A percentile compares a stretch with the other conserved stretches of the same genome.
These are phyloP conservation scores for Mnemiopsis leidyi DNA, from an alignment of 37 sponge, comb jelly and placozoan species.

Conservation along the genomic window DNA sequence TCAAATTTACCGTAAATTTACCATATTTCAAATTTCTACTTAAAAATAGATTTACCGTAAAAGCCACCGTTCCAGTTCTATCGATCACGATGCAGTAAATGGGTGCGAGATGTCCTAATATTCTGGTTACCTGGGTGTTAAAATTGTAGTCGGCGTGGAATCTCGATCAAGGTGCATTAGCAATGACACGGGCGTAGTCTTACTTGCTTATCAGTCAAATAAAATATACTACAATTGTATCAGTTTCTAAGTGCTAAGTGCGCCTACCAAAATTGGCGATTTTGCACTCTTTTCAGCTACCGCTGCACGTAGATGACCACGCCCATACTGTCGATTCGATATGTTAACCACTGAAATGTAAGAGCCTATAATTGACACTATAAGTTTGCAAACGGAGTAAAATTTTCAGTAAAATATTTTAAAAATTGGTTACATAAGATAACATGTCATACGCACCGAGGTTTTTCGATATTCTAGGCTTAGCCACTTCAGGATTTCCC, in stretches of 20 bases:
- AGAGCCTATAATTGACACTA: too few relatives aligned
- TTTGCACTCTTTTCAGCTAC: not conserved
- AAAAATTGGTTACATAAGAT: too few relatives aligned
- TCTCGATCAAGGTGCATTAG: not conserved
- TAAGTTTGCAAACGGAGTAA: too few relatives aligned
- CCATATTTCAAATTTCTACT: too few relatives aligned
- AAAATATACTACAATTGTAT: not conserved
- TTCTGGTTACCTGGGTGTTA: not conserved
- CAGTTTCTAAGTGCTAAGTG: not conserved
- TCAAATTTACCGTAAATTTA: too few relatives aligned
- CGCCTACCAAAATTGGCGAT: not conserved
- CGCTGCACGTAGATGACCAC: not conserved
- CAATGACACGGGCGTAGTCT: not conserved
- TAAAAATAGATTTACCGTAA: not conserved
- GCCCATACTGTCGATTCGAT: not conserved
- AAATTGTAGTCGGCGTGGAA: too few relatives aligned
- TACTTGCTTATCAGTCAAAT: not conserved
- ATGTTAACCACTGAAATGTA: slow-evolving; percentile 8
- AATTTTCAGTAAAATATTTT: too few relatives aligned
- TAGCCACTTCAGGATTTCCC: not conserved
- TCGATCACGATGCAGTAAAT: slow-evolving; percentile 59
- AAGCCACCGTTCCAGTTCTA: not conserved
- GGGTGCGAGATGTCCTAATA: slow-evolving; percentile 55
- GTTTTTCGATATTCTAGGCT: not conserved
- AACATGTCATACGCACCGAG: too few relatives aligned